phyloP scores from a whole-genome alignment of 2,113 vertebrate species.

The Marmota monax region DNA sequence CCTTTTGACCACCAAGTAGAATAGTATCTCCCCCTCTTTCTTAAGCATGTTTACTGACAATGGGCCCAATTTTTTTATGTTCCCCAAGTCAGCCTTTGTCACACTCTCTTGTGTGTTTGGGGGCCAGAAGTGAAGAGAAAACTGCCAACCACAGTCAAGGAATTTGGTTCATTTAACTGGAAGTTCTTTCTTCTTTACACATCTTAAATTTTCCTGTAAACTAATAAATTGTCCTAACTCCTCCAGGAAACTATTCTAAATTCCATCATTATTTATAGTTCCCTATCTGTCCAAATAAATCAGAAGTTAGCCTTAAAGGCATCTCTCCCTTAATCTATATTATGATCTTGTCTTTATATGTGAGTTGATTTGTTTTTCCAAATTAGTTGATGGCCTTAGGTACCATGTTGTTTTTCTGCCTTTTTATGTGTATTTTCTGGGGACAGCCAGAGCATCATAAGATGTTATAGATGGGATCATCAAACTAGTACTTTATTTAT shows the following conservation, averaged over 20 bases:
- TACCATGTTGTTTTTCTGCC: background rate
- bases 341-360: conserved; percentile 25
- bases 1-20: background rate
- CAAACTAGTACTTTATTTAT: background rate
- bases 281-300: background rate
- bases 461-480: background rate
- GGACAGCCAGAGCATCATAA: background rate
- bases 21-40: background rate
- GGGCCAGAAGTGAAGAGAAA: too few relatives aligned
- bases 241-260: conserved; percentile 27
- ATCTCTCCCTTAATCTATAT: background rate
- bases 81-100: background rate
- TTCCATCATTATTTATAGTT: background rate
- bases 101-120: background rate
- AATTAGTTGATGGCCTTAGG: background rate
- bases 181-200: background rate
- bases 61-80: background rate
- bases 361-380: conserved; percentile 38
- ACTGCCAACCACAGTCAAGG: background rate
- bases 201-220: background rate
- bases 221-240: background rate
- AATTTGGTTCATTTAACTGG: background rate
- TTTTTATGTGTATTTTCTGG: background rate
- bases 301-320: background rate
- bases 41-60: background rate